Conservation (phyloP, 1,140 invertebrate genomes). For the Leptinotarsa texana region DNA sequence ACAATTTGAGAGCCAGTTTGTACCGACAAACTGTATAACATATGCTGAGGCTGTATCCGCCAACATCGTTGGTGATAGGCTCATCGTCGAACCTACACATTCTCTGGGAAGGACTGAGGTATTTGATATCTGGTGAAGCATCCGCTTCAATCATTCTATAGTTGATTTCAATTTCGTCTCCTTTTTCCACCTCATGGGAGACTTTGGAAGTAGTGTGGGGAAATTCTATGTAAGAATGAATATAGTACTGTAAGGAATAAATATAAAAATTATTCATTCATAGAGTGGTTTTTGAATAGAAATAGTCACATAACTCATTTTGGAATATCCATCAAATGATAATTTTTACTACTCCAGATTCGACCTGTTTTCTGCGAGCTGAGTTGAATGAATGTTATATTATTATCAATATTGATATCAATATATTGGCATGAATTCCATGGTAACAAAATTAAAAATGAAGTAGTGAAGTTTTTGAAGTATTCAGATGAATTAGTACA, state of each 20-base stretch:
- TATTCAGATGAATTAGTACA: too few species aligned
- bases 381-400: too few species aligned
- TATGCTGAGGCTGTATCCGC: slow-evolving; percentile 58
- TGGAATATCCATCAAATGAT: too few species aligned
- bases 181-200: slow-evolving; percentile 52
- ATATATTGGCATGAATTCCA: too few species aligned
- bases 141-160: slow-evolving; percentile 60
- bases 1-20: slow-evolving; percentile 55
- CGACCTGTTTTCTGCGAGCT: too few species aligned
- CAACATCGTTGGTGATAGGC: slow-evolving; percentile 55
- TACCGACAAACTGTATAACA: slow-evolving; percentile 59
- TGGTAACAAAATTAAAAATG: too few species aligned
- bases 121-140: slow-evolving; percentile 54
- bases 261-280: background rate
- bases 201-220: slow-evolving; percentile 53
- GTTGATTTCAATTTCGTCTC: slow-evolving; percentile 57
- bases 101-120: slow-evolving; percentile 55
- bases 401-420: too few species aligned
- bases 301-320: too few species aligned
- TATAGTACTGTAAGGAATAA: slow-evolving; percentile 58
- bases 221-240: slow-evolving; percentile 63
- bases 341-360: too few species aligned
- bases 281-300: too few species aligned
- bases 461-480: too few species aligned
- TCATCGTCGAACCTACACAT: slow-evolving; percentile 61